Evolutionary conservation across 2,797 vertebrate species (phyloP), one percentile per base, ranked within the genome.

Genomic region (Leptatherina wallacei): DNA sequence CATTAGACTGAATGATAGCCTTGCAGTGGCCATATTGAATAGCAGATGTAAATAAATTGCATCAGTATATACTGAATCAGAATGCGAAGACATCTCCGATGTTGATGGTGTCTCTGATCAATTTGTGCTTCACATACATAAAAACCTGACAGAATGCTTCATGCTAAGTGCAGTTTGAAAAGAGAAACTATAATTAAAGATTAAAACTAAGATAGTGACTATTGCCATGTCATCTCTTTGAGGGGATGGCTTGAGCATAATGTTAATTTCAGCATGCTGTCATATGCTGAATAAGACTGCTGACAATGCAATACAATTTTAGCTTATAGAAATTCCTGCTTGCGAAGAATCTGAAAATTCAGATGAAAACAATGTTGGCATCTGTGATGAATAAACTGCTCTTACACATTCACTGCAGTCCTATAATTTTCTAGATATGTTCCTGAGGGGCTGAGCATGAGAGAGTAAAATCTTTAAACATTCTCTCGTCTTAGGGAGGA

Each of bases 21-120:
- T 73, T 14, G 80, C 60, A 40, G 59, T 18, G 47, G 63, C 51
- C 24, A 61, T 82, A 78, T 74, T 82, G 52, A 85, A 79, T 68
- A 71, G 64, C 61, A 42, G 62, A 77, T 82, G 82, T 75, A 81
- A 82, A 75, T 64, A 84, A 74, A 65, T 33, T 30, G 38, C 40
- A 32, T 77, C 33, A 60, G 62, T 32, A 70, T 52, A n/a, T 49
- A 52, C 56, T 58, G 22, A 72, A 78, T 80, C 62, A 68, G 27
- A 84, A 84, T 62, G 65, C n/a, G 64, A 81, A 66, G 64, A 70
- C 65, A 27, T 27, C 24, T 27, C 24, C 2, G 24, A 27, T 27
- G 24, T 27, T 27, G 24, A 27, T 27, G 24, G 32, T 65, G 66
- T 56, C 40, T 65, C 6, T 57, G 61, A 84, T 85, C 64, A 72